Percentiles rank a stretch among this genome's conserved stretches.
Conservation (phyloP, 2,113 vertebrate genomes). For the Steatornis caripensis region DNA sequence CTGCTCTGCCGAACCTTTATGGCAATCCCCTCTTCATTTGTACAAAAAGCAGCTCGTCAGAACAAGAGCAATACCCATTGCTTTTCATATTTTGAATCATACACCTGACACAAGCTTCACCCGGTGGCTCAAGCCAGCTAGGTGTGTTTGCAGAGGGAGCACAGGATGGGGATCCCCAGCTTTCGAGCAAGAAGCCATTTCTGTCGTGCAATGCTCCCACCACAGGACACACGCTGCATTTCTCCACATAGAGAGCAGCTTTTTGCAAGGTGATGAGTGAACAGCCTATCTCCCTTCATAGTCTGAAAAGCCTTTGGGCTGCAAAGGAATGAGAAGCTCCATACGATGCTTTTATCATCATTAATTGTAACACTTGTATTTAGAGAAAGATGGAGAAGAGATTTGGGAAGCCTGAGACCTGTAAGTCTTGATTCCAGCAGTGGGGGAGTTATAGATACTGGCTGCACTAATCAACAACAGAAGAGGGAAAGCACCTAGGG, state of each 20-base stretch:
- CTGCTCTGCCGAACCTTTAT: not conserved
- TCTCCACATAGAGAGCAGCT: not conserved
- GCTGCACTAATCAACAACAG: constrained; percentile 33
- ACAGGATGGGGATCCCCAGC: not conserved
- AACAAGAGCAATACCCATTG: rapidly evolving
- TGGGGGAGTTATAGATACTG: constrained; percentile 1
- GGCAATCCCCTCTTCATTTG: no score
- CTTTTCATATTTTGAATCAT: not conserved
- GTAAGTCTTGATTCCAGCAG: constrained; percentile 19
- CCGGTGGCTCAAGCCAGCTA: no score
- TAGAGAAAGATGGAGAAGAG: constrained; percentile 23
- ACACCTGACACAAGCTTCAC: not conserved
- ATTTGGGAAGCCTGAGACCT: constrained; percentile 1
- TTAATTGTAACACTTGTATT: constrained; percentile 19
- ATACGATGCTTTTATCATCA: not conserved
- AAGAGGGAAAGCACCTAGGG: constrained; percentile 22
- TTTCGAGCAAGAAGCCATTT: not conserved
- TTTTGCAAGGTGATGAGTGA: not conserved
- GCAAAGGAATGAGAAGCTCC: not conserved
- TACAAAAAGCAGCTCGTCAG: not conserved
- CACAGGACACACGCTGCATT: not conserved
- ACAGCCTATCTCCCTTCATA: not conserved
- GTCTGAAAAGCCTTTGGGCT: not conserved
- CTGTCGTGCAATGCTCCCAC: not conserved
- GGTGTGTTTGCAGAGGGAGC: not conserved